Conservation (phyloP, 1,140 invertebrate species). For the Neodiprion virginianus region DNA sequence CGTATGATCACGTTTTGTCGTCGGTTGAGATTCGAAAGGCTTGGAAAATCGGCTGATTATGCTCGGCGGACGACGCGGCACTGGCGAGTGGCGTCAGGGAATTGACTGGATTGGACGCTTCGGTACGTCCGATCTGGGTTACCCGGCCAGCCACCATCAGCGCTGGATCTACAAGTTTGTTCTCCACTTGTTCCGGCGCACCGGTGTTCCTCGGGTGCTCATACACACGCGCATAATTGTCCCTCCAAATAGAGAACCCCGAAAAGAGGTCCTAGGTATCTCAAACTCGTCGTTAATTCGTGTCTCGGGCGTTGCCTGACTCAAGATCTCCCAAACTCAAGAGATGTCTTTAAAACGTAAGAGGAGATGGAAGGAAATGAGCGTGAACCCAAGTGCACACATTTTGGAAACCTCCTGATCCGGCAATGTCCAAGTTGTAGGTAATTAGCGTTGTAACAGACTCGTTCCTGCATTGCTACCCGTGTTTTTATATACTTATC, state of each 20-base stretch:
- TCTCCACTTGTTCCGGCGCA: constrained; percentile 20
- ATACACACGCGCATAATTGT: neutral
- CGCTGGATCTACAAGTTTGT: constrained; percentile 4
- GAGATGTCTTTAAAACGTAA: neutral
- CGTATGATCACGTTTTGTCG: neutral
- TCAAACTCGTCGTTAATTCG: neutral
- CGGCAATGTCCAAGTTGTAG: neutral
- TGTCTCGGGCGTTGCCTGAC: neutral
- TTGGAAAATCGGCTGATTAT: constrained; percentile 6
- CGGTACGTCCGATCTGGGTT: constrained; percentile 57
- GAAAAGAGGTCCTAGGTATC: neutral
- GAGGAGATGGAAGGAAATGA: neutral
- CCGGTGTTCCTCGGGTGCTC: constrained; percentile 35
- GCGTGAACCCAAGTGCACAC: neutral
- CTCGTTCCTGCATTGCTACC: neutral
- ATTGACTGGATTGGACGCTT: constrained; percentile 47
- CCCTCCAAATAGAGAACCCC: neutral
- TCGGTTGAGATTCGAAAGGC: neutral
- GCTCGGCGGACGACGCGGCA: constrained; percentile 50
- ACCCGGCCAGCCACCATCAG: constrained; percentile 56
- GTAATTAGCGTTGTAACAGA: neutral
- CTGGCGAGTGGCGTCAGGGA: constrained; percentile 47
- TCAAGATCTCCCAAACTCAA: neutral
- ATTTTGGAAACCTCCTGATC: neutral
- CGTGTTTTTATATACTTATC: neutral